phyloP scores from a whole-genome alignment of 2,888 invertebrate genomes.

The Orthosia gothica region DNA sequence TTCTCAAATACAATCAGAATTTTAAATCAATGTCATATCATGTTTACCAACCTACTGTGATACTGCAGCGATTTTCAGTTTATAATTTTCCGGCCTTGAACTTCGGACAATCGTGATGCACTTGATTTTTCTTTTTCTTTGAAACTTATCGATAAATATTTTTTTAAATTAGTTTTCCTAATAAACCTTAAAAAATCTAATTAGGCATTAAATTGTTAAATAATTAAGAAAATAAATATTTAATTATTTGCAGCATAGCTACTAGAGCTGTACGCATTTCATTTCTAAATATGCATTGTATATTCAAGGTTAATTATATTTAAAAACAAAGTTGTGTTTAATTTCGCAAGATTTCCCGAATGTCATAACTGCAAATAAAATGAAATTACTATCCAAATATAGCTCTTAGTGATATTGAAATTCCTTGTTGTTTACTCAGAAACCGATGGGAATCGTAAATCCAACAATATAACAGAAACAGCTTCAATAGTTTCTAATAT shows the following conservation, averaged over 20 bases:
- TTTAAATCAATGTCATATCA: conserved; percentile 5
- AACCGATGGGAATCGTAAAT: conserved; percentile 60
- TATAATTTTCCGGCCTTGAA: background rate
- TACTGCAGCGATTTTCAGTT: background rate
- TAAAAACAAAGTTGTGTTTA: conserved; percentile 54
- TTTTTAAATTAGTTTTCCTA: background rate
- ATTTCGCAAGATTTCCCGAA: conserved; percentile 60
- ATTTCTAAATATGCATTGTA: conserved; percentile 59
- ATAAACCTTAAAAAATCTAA: background rate
- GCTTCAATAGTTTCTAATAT: conserved; percentile 89
- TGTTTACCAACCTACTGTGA: background rate
- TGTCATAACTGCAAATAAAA: conserved; percentile 47
- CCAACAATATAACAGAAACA: conserved; percentile 77
- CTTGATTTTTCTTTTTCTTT: background rate
- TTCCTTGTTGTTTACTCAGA: conserved; percentile 15
- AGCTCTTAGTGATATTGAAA: background rate
- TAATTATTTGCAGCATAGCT: conserved; percentile 47
- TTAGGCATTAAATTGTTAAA: background rate
- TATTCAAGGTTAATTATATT: conserved; percentile 65
- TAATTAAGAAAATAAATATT: conserved; percentile 41
- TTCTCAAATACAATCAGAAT: conserved; percentile 32
- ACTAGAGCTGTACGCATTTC: conserved; percentile 38
- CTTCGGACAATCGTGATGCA: background rate
- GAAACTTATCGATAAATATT: background rate
- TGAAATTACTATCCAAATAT: conserved; percentile 11